Base-by-base conservation (phyloP, 2,797 vertebrate genomes). In the Pseudocheirus occidentalis region DNA sequence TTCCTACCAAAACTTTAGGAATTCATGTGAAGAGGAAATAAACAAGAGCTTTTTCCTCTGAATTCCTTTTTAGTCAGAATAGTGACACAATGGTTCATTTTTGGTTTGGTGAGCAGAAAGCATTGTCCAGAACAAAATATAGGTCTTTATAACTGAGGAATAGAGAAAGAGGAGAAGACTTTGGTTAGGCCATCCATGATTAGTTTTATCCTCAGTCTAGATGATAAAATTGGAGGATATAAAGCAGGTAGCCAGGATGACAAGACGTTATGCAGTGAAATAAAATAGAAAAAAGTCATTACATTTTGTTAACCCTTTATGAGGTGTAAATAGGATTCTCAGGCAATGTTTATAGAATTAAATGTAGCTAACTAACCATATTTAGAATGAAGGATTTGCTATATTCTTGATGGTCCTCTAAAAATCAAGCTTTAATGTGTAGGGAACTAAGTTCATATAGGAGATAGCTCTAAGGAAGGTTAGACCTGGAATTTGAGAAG, bases 1-100 rank as follows among this genome's bases (percentile, higher is more conserved):
- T 18, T 92, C 93, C 56, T 94, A 56, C 28, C 13, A 91, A 50
- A 91, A 53, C 90, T 92, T 34, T 90, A 46, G 46, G 94, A 89
- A 89, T 52, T 11, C 31, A 92, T 89, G 18, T 92, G 34, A 93
- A 93, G 13, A 90, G 31, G 57, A 91, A 93, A 53, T 31, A 92
- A 92, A 40, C 12, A 55, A 93, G 57, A 90, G 55, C n/a, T 14
- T 59, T 66, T n/a, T 24, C 56, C 0, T 58, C 13, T 52, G 57
- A 24, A 58, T 90, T 73, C 34, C 62, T 73, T 66, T 66, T 73
- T 96, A 92, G 53, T 92, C 92, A 92, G 92, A 93, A 24, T 29
- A 4, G 4, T 94, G n/a, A 73, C 14, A 27, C 90, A 29, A 93
- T 40, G 29, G 29, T n/a, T 59, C 27, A 5, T 92, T 46, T 52